phyloP scores from a whole-genome alignment of 2,888 invertebrate genomes.

The Drosophila anomalipes region DNA sequence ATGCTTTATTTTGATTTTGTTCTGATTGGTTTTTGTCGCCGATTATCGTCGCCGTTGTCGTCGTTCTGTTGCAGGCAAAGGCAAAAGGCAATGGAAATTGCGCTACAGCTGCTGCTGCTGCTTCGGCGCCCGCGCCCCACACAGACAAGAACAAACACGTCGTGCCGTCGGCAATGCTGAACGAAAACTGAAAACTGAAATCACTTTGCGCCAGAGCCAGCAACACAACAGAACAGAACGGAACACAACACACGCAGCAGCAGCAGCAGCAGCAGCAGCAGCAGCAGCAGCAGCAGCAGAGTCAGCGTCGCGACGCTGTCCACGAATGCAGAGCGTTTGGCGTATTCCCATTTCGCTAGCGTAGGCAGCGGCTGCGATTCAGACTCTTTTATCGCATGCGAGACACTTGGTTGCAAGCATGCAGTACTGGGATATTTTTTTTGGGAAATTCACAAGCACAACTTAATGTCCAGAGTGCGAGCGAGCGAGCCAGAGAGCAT shows the following conservation, averaged over 20 bases:
- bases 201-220: constrained; percentile 47
- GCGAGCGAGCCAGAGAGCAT: background rate
- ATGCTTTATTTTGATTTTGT: constrained; percentile 28
- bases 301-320: constrained; percentile 51
- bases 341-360: constrained; percentile 25
- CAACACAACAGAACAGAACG: constrained; percentile 31
- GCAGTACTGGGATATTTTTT: constrained; percentile 1
- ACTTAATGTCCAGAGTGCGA: constrained; percentile 30
- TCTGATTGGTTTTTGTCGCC: constrained; percentile 39
- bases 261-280: constrained; percentile 18
- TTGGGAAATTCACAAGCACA: constrained; percentile 65
- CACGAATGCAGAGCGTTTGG: constrained; percentile 56
- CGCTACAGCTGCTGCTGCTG: constrained; percentile 40
- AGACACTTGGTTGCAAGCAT: constrained; percentile 21
- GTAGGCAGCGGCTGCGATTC: constrained; percentile 10
- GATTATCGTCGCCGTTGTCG: constrained; percentile 12
- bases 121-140: constrained; percentile 54
- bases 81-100: constrained; percentile 35
- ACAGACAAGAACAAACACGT: constrained; percentile 74
- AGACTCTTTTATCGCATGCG: constrained; percentile 65
- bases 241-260: background rate
- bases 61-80: constrained; percentile 24
- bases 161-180: constrained; percentile 84
- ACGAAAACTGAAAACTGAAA: constrained; percentile 80
- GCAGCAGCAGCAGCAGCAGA: constrained; percentile 11